Base-by-base conservation (phyloP, 2,113 vertebrate species). In the Cyphomyrus discorhynchus region DNA sequence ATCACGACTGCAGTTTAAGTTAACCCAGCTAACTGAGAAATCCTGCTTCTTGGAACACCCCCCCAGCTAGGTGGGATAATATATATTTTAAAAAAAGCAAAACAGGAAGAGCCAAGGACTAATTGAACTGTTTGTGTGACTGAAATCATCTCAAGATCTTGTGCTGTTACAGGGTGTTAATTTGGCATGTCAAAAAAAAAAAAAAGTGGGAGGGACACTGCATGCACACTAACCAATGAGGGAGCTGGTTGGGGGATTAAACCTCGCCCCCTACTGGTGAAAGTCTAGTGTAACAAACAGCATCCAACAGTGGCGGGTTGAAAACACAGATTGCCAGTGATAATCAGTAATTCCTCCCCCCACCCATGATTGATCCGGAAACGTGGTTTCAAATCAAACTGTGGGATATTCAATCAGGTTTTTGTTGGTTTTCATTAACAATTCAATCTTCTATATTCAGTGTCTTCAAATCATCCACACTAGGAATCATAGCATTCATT, bases 401-500 rank as follows among this genome's bases (percentile, higher is more conserved):
- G 31, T 7, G 15, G 74, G 35, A 80, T 42, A 42, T 39, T 80
- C 74, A 80, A 39, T 80, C 31, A 19, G 5, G 35, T 5, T 80
- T 42, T 80, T 80, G 15, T 80, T 80, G 35, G 74, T 80, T 80
- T 80, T 80, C 74, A 80, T 80, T 80, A 80, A 39, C 74, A 80
- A 77, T 77, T 39, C 70, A 77, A 42, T 42, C 35, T 19, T 80
- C 35, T 2, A 77, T 35, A 35, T 80, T 80, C 74, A 35, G 35
- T 42, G 35, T 80, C 74, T 17, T 80, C 35, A 80, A 80, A 56
- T 66, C 45, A 86, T 87, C 83, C 52, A 45, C 53, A 90, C 88
- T 89, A 82, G 53, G 90, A 91, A 91, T 92, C 92, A 92, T 90
- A 91, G 91, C 91, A 92, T 90, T 49, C 83, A 85, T 77, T 74